These are phyloP conservation scores for Trogon surrucura DNA, from an alignment of 2,113 vertebrate species.

Conservation along the genomic window DNA sequence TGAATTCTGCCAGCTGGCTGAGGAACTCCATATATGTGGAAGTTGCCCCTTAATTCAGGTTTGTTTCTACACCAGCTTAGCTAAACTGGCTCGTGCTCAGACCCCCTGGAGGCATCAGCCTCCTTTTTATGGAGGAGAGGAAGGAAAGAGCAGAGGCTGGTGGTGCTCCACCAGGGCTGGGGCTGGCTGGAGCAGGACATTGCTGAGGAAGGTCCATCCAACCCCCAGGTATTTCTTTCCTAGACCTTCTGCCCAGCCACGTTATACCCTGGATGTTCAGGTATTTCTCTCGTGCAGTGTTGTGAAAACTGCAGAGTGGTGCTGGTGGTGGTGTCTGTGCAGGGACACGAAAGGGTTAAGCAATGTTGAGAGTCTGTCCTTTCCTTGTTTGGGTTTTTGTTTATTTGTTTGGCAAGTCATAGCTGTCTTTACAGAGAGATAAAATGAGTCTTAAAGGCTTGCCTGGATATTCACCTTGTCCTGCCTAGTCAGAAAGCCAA, in stretches of 20 bases:
- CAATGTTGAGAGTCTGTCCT: not conserved
- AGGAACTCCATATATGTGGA: not conserved
- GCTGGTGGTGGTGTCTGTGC: no score
- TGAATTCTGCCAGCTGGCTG: not conserved
- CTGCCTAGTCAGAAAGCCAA: not conserved
- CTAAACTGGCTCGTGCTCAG: not conserved
- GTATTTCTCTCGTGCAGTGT: not conserved
- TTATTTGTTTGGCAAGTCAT: not conserved
- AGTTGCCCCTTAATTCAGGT: not conserved
- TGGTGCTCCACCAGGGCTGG: not conserved
- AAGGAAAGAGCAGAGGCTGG: not conserved
- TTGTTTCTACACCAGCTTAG: not conserved
- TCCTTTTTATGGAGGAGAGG: not conserved
- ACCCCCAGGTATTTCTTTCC: not conserved
- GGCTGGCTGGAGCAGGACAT: not conserved
- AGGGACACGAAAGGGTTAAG: fast-evolving
- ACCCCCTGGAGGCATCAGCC: not conserved
- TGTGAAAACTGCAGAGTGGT: not conserved
- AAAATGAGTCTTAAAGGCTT: not conserved
- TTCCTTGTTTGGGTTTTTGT: not conserved
- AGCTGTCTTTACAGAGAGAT: not conserved
- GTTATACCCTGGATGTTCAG: fast-evolving
- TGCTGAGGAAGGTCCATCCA: not conserved
- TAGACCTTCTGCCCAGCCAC: not conserved
- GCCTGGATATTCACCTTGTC: not conserved